Base-by-base conservation (phyloP, 2,113 vertebrate species). In the Gasterosteus aculeatus region DNA sequence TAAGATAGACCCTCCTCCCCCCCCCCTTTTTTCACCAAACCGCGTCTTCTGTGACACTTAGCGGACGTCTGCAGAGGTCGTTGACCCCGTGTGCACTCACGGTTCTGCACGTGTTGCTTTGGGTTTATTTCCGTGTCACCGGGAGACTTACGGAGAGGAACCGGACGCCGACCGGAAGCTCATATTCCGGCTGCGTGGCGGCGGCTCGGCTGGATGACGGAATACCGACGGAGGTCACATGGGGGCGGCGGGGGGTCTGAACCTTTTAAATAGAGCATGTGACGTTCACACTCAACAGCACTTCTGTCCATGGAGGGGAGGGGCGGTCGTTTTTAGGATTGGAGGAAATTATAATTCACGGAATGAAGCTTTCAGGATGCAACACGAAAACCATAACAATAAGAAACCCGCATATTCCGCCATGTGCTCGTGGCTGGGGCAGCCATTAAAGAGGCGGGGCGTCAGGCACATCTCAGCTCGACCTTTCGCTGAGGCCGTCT, bases 141-240 rank as follows among this genome's bases (percentile, higher is more conserved):
- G 26, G 14, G 60, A 42, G 39, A 77, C 68, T 69, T 61, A 69
- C 5, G 14, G 41, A 41, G 60, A 51, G 85, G 78, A 81, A 87
- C 59, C 42, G 10, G 41, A 84, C 53, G 38, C 57, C 1, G 18
- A 80, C 35, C 81, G 84, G 87, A 91, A 80, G 76, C 77, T 83
- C 69, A 57, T 41, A 14, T 81, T 87, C 72, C 41, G 58, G 78
- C 57, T 10, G 72, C 54, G 11, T 1, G 56, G 49, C 53, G 29
- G 68, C 19, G 14, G 29, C 57, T 67, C 67, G 72, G 68, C 72
- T 39, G 54, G 10, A 29, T 15, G 42, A 65, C 77, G 66, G 67
- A 46, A 70, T 77, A 41, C 63, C 51, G 29, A 9, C 12, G n/a
- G 29, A 6, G n/a, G 33, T 33, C 33, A 38, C 35, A 7, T 9